These are phyloP conservation scores for Heliconius congener DNA, from an alignment of 1,140 invertebrate genomes.

Conservation along the genomic window DNA sequence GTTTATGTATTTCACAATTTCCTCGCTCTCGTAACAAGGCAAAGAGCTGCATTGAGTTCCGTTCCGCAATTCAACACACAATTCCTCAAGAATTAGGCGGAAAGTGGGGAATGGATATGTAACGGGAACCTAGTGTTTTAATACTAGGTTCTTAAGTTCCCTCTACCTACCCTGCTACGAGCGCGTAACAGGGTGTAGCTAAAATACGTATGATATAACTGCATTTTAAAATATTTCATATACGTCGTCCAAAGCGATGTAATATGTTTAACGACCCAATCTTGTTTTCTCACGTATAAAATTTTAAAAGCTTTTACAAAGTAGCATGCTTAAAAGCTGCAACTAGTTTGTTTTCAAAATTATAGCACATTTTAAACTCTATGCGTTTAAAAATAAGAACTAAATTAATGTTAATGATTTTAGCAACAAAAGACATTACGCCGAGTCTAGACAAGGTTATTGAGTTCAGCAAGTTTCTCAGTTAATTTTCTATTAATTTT, in stretches of 20 bases:
- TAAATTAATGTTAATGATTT: constrained; percentile 9
- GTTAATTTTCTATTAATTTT: constrained; percentile 4
- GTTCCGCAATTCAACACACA: too few relatives aligned
- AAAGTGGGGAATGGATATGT: too few relatives aligned
- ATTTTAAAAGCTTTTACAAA: constrained; percentile 11
- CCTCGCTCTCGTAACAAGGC: too few relatives aligned
- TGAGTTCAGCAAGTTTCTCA: constrained; percentile 19
- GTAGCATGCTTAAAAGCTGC: constrained; percentile 6
- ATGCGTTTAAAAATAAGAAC: neutral
- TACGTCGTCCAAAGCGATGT: neutral
- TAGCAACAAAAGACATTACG: constrained; percentile 24
- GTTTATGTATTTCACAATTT: too few relatives aligned
- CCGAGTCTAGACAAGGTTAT: constrained; percentile 35
- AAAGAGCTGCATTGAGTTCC: too few relatives aligned
- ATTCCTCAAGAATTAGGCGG: too few relatives aligned
- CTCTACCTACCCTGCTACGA: too few relatives aligned
- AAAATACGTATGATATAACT: neutral
- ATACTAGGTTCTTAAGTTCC: too few relatives aligned
- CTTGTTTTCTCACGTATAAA: constrained; percentile 14
- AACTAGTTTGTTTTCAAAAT: constrained; percentile 6
- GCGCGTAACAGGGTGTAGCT: too few relatives aligned
- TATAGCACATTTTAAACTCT: neutral
- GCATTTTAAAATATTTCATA: neutral
- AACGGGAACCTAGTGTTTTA: too few relatives aligned
- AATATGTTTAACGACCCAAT: constrained; percentile 7